A percentile compares a stretch with the other conserved stretches of the same genome.
Conservation (phyloP, 2,113 vertebrate species). For the Upupa epops region DNA sequence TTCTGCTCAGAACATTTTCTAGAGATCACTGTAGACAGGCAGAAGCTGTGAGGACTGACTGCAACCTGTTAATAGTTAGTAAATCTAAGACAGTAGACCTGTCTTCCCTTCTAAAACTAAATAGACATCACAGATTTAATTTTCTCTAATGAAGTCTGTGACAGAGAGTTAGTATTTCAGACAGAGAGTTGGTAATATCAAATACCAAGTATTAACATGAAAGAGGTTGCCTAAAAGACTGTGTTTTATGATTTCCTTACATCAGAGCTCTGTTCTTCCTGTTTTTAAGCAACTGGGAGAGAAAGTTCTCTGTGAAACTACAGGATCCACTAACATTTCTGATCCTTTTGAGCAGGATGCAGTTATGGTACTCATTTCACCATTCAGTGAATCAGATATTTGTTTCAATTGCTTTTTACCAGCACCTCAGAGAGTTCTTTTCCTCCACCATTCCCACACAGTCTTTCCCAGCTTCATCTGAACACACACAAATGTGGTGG, state of each 20-base stretch:
- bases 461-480: not conserved
- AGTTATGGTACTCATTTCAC: not conserved
- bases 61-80: not conserved
- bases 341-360: not conserved
- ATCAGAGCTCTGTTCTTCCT: not conserved
- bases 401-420: not conserved
- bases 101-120: not conserved
- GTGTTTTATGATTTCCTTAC: not conserved
- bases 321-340: not conserved
- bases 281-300: not conserved
- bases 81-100: not conserved
- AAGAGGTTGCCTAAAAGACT: not conserved
- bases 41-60: not conserved
- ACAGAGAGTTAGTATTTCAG: not conserved
- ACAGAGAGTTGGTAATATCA: not conserved
- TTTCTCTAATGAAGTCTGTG: not conserved
- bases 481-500: not conserved
- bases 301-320: not conserved
- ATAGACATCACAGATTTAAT: not conserved
- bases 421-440: not conserved
- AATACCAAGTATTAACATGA: not conserved
- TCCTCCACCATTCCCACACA: not conserved
- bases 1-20: not conserved
- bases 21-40: not conserved
- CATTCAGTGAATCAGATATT: not conserved